Conservation (phyloP, 2,888 invertebrate species). For the Sarcophaga subvicina region DNA sequence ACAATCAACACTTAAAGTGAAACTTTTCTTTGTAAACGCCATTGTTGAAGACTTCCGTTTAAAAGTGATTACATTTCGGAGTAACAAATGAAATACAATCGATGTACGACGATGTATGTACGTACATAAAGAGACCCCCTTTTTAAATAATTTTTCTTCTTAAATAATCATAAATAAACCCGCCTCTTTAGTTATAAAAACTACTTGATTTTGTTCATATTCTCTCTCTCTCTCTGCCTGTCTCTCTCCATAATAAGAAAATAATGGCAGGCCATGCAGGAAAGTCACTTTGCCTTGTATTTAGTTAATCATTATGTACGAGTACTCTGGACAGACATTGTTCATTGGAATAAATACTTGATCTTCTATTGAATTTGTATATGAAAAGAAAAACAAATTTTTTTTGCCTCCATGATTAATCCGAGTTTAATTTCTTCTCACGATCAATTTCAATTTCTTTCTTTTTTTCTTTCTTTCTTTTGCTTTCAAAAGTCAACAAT, state of each 20-base stretch:
- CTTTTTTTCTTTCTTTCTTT: no score
- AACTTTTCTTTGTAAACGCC: slow-evolving; percentile 26
- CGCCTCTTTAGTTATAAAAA: slow-evolving; percentile 51
- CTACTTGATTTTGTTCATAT: background rate
- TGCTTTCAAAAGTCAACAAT: slow-evolving; percentile 50
- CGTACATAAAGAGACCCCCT: slow-evolving; percentile 42
- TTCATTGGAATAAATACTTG: no score
- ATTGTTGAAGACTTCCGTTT: slow-evolving; percentile 67
- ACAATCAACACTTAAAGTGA: no score
- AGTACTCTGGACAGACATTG: background rate
- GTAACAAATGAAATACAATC: no score
- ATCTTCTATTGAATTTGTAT: no score
- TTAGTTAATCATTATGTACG: no score
- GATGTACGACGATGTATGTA: no score
- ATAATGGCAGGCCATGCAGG: no score
- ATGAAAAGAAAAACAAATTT: no score
- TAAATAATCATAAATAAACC: slow-evolving; percentile 58
- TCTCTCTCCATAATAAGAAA: no score
- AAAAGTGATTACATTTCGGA: background rate
- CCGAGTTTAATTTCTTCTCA: slow-evolving; percentile 60
- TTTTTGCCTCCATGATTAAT: slow-evolving; percentile 30
- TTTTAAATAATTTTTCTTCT: background rate
- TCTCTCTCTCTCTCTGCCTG: no score
- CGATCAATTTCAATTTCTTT: slow-evolving; percentile 60
- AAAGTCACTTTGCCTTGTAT: no score